These are phyloP conservation scores for Botrylloides violaceus DNA, from an alignment of 23 tunicate species.

Conservation along the genomic window DNA sequence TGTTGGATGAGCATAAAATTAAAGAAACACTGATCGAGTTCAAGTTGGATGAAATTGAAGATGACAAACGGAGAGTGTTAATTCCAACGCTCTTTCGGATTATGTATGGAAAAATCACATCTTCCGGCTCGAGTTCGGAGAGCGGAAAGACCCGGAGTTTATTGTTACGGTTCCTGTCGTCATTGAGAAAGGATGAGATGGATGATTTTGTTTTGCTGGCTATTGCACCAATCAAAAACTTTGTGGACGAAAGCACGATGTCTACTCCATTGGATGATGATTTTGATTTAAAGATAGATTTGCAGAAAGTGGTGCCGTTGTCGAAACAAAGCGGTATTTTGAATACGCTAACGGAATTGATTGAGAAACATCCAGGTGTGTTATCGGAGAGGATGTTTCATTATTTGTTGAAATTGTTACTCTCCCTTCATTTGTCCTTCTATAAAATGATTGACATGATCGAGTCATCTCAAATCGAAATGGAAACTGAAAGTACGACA, in stretches of 20 bases:
- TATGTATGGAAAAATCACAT: slow-evolving; percentile 56
- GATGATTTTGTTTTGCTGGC: slow-evolving; percentile 1
- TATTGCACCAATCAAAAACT: not conserved
- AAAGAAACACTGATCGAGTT: slow-evolving; percentile 39
- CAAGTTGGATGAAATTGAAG: slow-evolving; percentile 14
- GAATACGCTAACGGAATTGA: slow-evolving; percentile 25
- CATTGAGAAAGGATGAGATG: slow-evolving; percentile 27
- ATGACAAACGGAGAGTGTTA: slow-evolving; percentile 32
- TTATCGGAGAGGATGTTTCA: slow-evolving; percentile 8
- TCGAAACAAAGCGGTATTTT: slow-evolving; percentile 57
- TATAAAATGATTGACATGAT: not conserved
- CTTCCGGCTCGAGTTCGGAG: slow-evolving; percentile 30
- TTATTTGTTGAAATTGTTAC: not conserved
- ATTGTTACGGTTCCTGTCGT: slow-evolving; percentile 48
- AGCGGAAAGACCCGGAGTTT: slow-evolving; percentile 34
- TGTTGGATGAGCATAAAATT: slow-evolving; percentile 62
- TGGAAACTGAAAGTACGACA: not conserved
- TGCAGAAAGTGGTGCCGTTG: slow-evolving; percentile 34
- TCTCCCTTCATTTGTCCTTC: slow-evolving; percentile 5
- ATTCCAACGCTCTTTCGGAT: slow-evolving; percentile 49
- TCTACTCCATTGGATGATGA: not conserved
- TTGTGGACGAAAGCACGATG: not conserved
- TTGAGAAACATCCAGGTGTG: slow-evolving; percentile 29
- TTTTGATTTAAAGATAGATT: not conserved
- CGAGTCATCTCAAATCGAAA: not conserved